Percentiles rank a stretch among this genome's conserved stretches.
phyloP scores from a whole-genome alignment of 2,797 vertebrate species.

The Falco berigora region DNA sequence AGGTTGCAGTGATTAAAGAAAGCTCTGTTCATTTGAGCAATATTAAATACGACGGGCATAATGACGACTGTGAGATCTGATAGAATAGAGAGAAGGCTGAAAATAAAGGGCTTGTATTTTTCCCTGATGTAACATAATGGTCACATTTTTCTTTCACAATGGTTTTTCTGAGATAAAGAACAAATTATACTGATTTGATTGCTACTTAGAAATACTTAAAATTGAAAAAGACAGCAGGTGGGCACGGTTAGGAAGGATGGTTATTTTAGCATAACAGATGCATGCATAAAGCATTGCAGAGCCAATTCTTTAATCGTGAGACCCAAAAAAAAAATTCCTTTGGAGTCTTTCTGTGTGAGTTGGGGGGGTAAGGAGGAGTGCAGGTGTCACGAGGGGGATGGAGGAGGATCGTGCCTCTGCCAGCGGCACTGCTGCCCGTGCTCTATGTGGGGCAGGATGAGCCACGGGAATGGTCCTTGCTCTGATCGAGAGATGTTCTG shows the following conservation, averaged over 20 bases:
- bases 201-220: slow-evolving; percentile 85
- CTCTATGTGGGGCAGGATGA: accelerated
- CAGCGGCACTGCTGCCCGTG: neutral
- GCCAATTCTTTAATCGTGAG: slow-evolving; percentile 69
- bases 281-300: slow-evolving; percentile 73
- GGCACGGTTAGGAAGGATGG: slow-evolving; percentile 77
- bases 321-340: neutral
- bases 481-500: accelerated
- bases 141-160: slow-evolving; percentile 84
- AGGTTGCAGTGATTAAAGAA: slow-evolving; percentile 76
- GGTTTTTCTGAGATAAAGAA: slow-evolving; percentile 82
- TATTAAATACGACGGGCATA: slow-evolving; percentile 76
- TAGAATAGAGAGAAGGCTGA: slow-evolving; percentile 73
- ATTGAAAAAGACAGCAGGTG: slow-evolving; percentile 84
- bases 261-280: slow-evolving; percentile 83
- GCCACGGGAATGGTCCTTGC: accelerated
- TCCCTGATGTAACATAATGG: slow-evolving; percentile 82
- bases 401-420: neutral
- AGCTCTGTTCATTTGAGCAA: slow-evolving; percentile 71
- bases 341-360: neutral
- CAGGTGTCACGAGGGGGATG: accelerated
- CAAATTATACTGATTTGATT: slow-evolving; percentile 85
- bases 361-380: neutral
- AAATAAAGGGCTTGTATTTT: slow-evolving; percentile 80
- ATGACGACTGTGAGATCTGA: slow-evolving; percentile 77